Evolutionary conservation across 2,888 invertebrate genomes (phyloP).

Genomic region (Brachyopa scutellaris): DNA sequence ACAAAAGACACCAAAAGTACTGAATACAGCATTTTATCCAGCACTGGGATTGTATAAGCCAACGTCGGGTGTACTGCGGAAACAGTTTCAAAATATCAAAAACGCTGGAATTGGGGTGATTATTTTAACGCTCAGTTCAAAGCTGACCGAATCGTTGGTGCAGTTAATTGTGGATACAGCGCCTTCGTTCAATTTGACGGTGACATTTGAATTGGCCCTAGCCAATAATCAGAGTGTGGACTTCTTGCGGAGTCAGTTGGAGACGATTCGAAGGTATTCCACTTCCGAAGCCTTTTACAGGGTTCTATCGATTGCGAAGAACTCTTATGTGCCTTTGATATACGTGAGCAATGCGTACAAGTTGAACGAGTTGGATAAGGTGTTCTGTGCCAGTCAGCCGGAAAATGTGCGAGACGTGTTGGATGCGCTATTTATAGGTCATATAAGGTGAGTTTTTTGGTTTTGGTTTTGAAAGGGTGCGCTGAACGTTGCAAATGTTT

Average conservation of each 20-base stretch:
- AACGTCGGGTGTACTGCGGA: conserved; percentile 81
- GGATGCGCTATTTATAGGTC: conserved; percentile 85
- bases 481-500: no score
- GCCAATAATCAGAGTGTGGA: conserved; percentile 83
- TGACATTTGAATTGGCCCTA: conserved; percentile 85
- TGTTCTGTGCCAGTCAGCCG: conserved; percentile 75
- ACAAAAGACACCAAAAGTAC: conserved; percentile 74
- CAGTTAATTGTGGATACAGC: conserved; percentile 82
- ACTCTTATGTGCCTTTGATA: conserved; percentile 83
- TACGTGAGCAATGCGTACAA: conserved; percentile 87
- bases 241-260: conserved; percentile 82
- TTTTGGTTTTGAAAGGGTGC: not conserved
- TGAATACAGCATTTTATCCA: conserved; percentile 81
- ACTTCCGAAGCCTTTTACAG: conserved; percentile 78
- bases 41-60: conserved; percentile 79
- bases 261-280: conserved; percentile 74
- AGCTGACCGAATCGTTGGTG: conserved; percentile 78
- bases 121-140: conserved; percentile 83
- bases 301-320: conserved; percentile 78
- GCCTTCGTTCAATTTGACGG: conserved; percentile 82
- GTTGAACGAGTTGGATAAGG: conserved; percentile 80
- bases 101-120: conserved; percentile 85
- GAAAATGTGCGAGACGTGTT: conserved; percentile 82
- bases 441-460: conserved; percentile 78
- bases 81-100: conserved; percentile 85